A percentile compares a stretch with the other conserved stretches of the same genome.
Evolutionary conservation across 2,888 invertebrate genomes (phyloP).

Genomic region (Falcaria lacertinaria): DNA sequence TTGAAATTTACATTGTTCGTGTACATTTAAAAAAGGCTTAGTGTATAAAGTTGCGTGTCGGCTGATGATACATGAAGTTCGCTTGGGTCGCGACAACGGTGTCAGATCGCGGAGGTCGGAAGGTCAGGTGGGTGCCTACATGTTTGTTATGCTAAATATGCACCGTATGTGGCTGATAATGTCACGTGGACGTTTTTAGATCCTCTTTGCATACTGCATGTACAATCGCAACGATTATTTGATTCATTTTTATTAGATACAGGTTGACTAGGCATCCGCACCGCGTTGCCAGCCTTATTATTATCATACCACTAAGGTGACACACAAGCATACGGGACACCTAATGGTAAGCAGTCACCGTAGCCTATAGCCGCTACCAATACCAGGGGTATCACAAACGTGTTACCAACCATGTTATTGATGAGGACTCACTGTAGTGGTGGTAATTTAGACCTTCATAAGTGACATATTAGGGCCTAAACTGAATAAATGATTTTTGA

Average conservation of each 20-base stretch:
- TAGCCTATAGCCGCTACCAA: no score
- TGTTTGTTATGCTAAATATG: constrained; percentile 16
- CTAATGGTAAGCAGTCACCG: no score
- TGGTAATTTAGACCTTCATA: no score
- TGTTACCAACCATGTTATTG: no score
- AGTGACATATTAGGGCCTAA: no score
- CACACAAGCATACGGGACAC: no score
- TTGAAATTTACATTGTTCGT: constrained; percentile 1
- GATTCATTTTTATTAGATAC: background rate
- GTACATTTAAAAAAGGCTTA: background rate
- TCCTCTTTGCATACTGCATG: constrained; percentile 1
- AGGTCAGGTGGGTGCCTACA: constrained; percentile 22
- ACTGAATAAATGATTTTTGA: no score
- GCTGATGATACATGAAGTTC: constrained; percentile 32
- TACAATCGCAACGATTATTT: background rate
- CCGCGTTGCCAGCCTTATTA: no score
- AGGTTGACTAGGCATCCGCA: no score
- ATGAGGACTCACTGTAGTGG: no score
- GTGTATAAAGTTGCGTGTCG: constrained; percentile 15
- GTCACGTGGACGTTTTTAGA: constrained; percentile 13
- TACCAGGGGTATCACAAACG: no score
- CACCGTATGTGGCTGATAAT: constrained; percentile 17
- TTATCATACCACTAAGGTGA: no score
- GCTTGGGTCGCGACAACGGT: constrained; percentile 31
- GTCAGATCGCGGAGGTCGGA: constrained; percentile 25